Percentiles rank a stretch among this genome's conserved stretches.
These are phyloP conservation scores for Nylanderia fulva DNA, from an alignment of 1,140 invertebrate species.

Conservation along the genomic window DNA sequence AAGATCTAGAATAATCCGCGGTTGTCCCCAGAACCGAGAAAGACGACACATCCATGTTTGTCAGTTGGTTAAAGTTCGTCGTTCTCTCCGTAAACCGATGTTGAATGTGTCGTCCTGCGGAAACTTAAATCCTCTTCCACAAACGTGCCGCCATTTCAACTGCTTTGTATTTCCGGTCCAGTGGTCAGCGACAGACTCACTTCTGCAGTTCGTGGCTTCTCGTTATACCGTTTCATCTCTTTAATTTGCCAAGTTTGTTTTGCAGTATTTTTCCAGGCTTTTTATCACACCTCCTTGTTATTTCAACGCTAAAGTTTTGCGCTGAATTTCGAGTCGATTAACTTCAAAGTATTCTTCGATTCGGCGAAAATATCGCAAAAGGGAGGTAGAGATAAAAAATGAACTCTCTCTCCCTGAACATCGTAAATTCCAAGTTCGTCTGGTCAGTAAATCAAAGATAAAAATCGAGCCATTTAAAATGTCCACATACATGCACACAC, in stretches of 20 bases:
- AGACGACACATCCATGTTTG: constrained; percentile 4
- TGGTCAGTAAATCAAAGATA: constrained; percentile 26
- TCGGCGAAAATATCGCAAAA: neutral
- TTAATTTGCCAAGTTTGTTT: constrained; percentile 16
- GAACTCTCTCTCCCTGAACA: neutral
- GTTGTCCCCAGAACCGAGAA: neutral
- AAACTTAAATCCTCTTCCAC: constrained; percentile 42
- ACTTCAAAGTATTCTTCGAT: neutral
- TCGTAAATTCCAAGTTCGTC: neutral
- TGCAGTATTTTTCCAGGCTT: neutral
- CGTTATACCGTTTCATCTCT: constrained; percentile 22
- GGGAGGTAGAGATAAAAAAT: neutral
- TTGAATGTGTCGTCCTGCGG: neutral
- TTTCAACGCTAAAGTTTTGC: neutral
- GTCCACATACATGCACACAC: too few relatives aligned
- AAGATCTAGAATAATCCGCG: constrained; percentile 23
- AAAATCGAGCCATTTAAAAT: constrained; percentile 1
- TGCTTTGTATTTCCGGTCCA: constrained; percentile 14
- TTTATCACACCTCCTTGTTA: neutral
- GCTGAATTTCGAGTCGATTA: neutral
- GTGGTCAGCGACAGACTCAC: neutral
- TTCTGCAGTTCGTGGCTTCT: neutral
- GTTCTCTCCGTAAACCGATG: neutral
- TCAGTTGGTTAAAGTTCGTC: constrained; percentile 8
- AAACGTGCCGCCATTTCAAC: neutral